These are phyloP conservation scores for Leptoteleia sp. DNA, from an alignment of 1,140 invertebrate genomes.

Conservation along the genomic window DNA sequence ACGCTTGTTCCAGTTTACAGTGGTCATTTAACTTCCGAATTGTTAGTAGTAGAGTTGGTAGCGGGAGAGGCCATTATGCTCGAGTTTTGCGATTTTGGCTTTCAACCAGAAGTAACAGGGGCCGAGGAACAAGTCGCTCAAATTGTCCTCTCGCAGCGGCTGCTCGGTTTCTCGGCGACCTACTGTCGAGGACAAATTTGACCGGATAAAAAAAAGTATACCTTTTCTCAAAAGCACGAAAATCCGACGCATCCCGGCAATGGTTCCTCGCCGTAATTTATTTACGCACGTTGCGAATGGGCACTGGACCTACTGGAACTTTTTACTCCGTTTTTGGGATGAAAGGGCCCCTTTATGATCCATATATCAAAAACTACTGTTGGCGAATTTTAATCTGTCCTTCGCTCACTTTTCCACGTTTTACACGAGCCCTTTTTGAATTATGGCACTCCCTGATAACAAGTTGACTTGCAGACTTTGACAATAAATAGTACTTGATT, in stretches of 20 bases:
- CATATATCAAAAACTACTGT: conserved; percentile 45
- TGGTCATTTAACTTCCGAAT: conserved; percentile 57
- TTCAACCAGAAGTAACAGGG: conserved; percentile 19
- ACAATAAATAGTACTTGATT: conserved; percentile 16
- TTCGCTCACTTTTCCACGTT: conserved; percentile 20
- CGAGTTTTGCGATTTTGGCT: conserved; percentile 44
- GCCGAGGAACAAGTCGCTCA: conserved; percentile 6
- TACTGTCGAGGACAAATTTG: conserved; percentile 28
- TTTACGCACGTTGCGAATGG: conserved; percentile 4
- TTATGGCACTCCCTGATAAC: conserved; percentile 12
- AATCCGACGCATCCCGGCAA: neutral
- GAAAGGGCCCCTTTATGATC: conserved; percentile 33
- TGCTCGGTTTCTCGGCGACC: conserved; percentile 6
- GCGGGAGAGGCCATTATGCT: conserved; percentile 41
- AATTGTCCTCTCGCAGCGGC: conserved; percentile 9
- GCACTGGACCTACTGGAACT: neutral
- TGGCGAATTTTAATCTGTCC: conserved; percentile 34
- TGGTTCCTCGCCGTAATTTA: conserved; percentile 13
- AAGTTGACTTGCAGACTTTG: conserved; percentile 23
- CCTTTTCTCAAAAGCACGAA: conserved; percentile 24
- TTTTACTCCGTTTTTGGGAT: conserved; percentile 32
- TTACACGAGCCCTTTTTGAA: conserved; percentile 2
- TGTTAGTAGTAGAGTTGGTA: conserved; percentile 54
- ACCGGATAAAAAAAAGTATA: conserved; percentile 40
- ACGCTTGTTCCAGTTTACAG: conserved; percentile 47